Percentiles rank a stretch among this genome's conserved stretches.
Evolutionary conservation across 2,888 invertebrate genomes (phyloP).

Genomic region (Baccha elongata): DNA sequence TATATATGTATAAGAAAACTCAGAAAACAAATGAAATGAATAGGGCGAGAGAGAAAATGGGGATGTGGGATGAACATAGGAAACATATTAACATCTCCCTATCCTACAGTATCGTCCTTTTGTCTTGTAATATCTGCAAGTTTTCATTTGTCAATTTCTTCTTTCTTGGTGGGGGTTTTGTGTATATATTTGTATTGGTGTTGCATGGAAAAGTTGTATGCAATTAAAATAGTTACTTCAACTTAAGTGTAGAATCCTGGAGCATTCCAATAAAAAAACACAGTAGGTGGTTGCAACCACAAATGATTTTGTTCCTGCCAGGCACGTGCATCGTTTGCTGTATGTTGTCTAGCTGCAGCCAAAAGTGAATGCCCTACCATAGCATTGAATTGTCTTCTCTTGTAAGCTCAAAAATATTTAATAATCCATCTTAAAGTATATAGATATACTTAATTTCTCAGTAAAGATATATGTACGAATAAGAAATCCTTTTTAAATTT

Average conservation of each 20-base stretch:
- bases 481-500: constrained; percentile 1
- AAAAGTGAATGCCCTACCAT: constrained; percentile 17
- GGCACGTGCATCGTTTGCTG: constrained; percentile 25
- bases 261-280: constrained; percentile 26
- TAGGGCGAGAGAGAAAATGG: neutral
- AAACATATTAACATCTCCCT: constrained; percentile 35
- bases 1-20: neutral
- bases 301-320: constrained; percentile 34
- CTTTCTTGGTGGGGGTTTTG: neutral
- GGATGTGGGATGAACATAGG: constrained; percentile 12
- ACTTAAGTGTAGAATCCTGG: constrained; percentile 41
- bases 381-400: too few species aligned
- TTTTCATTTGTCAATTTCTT: constrained; percentile 50
- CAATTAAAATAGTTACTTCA: constrained; percentile 49
- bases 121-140: constrained; percentile 51
- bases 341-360: constrained; percentile 11
- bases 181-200: constrained; percentile 7
- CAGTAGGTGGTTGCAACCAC: constrained; percentile 28
- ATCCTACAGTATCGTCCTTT: constrained; percentile 37
- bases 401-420: too few species aligned
- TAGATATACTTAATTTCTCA: too few species aligned
- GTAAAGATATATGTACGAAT: too few species aligned
- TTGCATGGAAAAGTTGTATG: constrained; percentile 7
- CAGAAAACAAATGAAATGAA: constrained; percentile 11
- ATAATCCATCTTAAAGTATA: too few species aligned